Evolutionary conservation across 2,113 vertebrate genomes (phyloP).

Genomic region (Mirza zaza): DNA sequence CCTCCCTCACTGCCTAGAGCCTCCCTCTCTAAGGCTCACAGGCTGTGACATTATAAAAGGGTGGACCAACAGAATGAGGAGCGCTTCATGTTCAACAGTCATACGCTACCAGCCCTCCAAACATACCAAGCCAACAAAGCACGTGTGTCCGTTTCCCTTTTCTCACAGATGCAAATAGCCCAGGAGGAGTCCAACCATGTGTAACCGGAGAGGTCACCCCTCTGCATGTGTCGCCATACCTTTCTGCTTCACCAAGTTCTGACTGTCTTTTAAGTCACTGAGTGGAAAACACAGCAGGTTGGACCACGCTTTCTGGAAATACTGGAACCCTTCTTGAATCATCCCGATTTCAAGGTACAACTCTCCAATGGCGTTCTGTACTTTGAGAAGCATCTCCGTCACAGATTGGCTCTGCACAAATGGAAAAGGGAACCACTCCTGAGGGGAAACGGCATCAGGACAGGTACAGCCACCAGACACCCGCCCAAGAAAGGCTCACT

Average conservation of each 20-base stretch:
- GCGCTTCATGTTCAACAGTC: background rate
- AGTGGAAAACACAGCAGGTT: background rate
- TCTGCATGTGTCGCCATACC: background rate
- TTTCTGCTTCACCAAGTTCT: constrained; percentile 47
- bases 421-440: background rate
- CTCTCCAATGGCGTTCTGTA: background rate
- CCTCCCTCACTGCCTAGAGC: background rate
- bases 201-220: background rate
- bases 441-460: background rate
- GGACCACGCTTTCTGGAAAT: constrained; percentile 36
- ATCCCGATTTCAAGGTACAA: constrained; percentile 45
- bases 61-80: background rate
- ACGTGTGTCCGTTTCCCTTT: background rate
- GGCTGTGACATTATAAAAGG: background rate
- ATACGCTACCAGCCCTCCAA: background rate
- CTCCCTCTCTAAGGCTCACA: no score
- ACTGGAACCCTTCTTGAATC: constrained; percentile 14
- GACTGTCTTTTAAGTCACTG: background rate
- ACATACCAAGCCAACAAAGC: background rate
- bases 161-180: accelerated
- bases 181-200: background rate
- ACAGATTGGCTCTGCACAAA: background rate
- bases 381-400: constrained; percentile 35
- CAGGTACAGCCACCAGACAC: accelerated
- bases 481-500: background rate